These are phyloP conservation scores for Catocala fraxini DNA, from an alignment of 2,888 invertebrate species.

Conservation along the genomic window DNA sequence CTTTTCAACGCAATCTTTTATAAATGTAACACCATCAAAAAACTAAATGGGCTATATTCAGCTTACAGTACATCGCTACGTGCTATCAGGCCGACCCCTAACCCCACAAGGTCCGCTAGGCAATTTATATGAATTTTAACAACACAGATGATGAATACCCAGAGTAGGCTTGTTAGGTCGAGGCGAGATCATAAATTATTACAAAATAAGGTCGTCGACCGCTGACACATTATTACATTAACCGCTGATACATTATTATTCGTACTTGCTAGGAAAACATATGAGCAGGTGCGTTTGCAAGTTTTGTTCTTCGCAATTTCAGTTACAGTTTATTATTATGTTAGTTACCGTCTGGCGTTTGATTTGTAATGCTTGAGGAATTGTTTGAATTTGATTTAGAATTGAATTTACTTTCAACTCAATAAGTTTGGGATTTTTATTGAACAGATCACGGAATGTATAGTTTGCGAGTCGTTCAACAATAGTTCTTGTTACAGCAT, in stretches of 20 bases:
- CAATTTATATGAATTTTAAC: conserved; percentile 56
- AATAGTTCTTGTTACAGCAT: background rate
- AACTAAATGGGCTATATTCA: background rate
- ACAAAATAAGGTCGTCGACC: conserved; percentile 42
- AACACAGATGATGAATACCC: conserved; percentile 46
- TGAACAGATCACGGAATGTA: too few relatives aligned
- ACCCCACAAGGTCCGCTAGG: conserved; percentile 20
- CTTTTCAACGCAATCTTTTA: background rate
- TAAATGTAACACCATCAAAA: background rate
- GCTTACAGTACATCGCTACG: conserved; percentile 21
- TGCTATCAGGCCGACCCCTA: conserved; percentile 17
- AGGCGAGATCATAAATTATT: conserved; percentile 54
- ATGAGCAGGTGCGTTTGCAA: background rate
- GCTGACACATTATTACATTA: too few relatives aligned
- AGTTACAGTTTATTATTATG: background rate
- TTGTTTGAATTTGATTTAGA: background rate
- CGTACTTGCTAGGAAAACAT: background rate
- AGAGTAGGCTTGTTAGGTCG: conserved; percentile 37
- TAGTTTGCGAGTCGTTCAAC: background rate
- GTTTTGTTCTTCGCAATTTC: background rate
- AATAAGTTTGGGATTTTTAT: background rate
- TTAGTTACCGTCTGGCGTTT: background rate
- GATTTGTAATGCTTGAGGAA: background rate
- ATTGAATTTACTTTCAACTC: background rate
- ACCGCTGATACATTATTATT: conserved; percentile 8